Base-by-base conservation (phyloP, 23 tunicate species). In the Styela clava region DNA sequence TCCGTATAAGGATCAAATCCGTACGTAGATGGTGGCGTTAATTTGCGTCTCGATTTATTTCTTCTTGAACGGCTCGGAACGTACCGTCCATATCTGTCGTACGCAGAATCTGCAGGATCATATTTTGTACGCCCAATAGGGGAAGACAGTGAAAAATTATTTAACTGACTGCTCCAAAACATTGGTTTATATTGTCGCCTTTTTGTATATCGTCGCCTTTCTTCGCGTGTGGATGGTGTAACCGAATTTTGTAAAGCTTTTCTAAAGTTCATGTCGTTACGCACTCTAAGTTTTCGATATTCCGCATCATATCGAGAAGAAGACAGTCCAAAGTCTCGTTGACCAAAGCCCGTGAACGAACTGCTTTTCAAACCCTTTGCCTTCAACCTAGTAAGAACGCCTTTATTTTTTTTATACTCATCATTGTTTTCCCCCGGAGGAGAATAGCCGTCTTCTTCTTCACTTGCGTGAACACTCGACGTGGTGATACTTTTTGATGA, bases 1-100 rank as follows among this genome's bases (percentile, higher is more conserved):
- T 76, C 64, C 9, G 37, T 26, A 64, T 76, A 76, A 76, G 81
- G 81, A 29, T 76, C 81, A 1, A 76, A 76, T 9, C 81, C 81
- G 52, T 44, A 27, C 37, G n/a, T 36, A 16, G 64, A 22, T 23
- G 65, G 65, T 21, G 81, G 65, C 65, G 81, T 5, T 12, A 12
- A 44, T 44, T 12, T 12, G 56, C 12, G 7, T 12, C 56, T 7
- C 9, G 56, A 76, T 33, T 35, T 22, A 7, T 26, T 35, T 44
- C 52, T 33, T 5, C 26, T 27, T 0, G 81, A 27, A 9, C 31
- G 35, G 32, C 52, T 21, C 63, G 16, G 26, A 27, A 37, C 21
- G 24, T 76, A 27, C 16, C 22, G 30, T 27, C 22, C 71, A 67
- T 67, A 27, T 67, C 31, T 19, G 2, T 22, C 24, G 16, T 16